Conservation (phyloP, 2,113 vertebrate species). For the Cariama cristata region DNA sequence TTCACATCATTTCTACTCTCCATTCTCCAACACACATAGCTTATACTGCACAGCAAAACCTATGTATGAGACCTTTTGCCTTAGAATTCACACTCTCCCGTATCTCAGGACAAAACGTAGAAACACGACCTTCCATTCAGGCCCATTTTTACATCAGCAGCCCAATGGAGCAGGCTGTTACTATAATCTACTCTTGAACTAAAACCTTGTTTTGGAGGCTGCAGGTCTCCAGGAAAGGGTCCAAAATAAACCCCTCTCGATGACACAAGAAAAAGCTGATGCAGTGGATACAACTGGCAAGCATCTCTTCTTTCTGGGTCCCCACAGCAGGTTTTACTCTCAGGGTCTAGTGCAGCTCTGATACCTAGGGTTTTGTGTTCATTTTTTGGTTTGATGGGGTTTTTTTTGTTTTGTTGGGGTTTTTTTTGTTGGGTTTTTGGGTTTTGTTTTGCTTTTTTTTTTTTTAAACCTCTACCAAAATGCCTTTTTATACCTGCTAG, state of each 20-base stretch:
- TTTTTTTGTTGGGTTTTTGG: too few species aligned
- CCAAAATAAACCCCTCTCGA: not conserved
- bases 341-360: not conserved
- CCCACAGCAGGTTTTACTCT: not conserved
- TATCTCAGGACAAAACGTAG: not conserved
- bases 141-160: not conserved
- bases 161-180: not conserved
- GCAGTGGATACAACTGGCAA: accelerated
- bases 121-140: accelerated
- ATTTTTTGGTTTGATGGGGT: too few species aligned
- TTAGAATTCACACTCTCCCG: not conserved
- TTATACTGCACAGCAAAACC: not conserved
- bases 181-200: not conserved
- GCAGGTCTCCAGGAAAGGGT: not conserved
- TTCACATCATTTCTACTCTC: not conserved
- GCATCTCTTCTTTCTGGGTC: not conserved
- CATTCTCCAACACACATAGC: not conserved
- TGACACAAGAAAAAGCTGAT: not conserved
- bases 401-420: too few species aligned
- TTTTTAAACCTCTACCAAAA: too few species aligned
- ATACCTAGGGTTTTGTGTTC: not conserved
- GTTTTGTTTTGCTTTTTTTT: too few species aligned
- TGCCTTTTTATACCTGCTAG: not conserved
- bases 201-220: not conserved
- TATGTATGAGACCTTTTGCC: not conserved